Conservation (phyloP, 2,797 vertebrate species). For the Pipistrellus pipistrellus region DNA sequence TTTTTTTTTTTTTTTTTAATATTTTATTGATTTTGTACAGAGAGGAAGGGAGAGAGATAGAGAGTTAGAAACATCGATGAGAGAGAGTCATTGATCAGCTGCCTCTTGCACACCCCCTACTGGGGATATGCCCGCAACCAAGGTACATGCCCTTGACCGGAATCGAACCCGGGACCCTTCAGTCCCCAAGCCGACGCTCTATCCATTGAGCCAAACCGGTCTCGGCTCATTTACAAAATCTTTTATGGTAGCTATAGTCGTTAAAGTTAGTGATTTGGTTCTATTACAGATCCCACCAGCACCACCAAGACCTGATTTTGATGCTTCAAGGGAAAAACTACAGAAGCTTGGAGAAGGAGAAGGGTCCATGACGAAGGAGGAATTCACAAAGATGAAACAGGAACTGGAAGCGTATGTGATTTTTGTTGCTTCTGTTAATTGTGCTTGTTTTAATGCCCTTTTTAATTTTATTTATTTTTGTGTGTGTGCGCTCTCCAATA, state of each 20-base stretch:
- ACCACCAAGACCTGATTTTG: constrained; percentile 97
- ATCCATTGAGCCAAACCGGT: too few species aligned
- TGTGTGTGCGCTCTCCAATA: constrained; percentile 67
- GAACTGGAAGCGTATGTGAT: constrained; percentile 98
- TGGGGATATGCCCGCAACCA: too few species aligned
- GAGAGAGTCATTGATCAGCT: too few species aligned
- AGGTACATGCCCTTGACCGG: too few species aligned
- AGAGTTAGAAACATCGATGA: too few species aligned
- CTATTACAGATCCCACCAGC: constrained; percentile 96
- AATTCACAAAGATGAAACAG: constrained; percentile 99
- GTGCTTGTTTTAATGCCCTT: constrained; percentile 65
- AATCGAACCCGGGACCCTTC: too few species aligned
- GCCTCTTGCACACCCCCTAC: too few species aligned
- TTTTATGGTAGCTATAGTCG: background rate
- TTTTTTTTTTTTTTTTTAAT: too few species aligned
- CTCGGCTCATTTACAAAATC: background rate
- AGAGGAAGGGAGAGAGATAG: too few species aligned
- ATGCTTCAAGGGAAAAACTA: constrained; percentile 98
- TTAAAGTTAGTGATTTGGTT: constrained; percentile 69
- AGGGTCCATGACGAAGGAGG: constrained; percentile 99
- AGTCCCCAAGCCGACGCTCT: too few species aligned
- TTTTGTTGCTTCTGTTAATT: constrained; percentile 69
- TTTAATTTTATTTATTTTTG: background rate
- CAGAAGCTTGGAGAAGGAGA: constrained; percentile 99
- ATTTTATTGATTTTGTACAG: too few species aligned